These are phyloP conservation scores for Limnothrissa miodon DNA, from an alignment of 2,113 vertebrate genomes.

Conservation along the genomic window DNA sequence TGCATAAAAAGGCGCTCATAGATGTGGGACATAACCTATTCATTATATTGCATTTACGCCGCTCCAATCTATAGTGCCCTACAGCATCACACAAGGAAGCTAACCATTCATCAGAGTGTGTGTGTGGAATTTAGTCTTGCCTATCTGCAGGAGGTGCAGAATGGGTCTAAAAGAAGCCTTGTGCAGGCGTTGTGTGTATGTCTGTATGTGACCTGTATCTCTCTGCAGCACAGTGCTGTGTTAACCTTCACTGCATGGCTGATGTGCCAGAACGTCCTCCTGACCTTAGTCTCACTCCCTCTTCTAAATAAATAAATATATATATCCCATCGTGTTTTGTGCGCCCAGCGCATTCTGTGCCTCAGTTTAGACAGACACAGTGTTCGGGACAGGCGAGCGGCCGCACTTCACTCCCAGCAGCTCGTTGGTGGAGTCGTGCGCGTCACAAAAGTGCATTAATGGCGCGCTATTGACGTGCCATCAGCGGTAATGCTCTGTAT, in stretches of 20 bases:
- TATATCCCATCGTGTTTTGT: neutral
- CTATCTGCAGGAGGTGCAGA: neutral
- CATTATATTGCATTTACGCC: neutral
- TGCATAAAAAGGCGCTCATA: neutral
- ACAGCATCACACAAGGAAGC: neutral
- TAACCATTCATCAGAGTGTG: neutral
- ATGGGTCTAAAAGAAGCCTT: neutral
- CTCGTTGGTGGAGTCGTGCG: neutral
- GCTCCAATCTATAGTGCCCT: neutral
- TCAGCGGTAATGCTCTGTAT: constrained; percentile 23
- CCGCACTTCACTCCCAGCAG: neutral
- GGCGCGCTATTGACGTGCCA: constrained; percentile 10
- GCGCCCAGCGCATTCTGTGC: neutral
- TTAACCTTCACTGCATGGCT: neutral
- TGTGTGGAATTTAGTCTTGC: neutral
- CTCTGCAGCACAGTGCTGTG: neutral
- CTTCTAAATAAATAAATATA: neutral
- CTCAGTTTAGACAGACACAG: neutral
- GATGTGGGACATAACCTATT: neutral
- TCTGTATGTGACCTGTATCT: neutral
- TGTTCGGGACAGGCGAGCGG: neutral
- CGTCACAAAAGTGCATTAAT: constrained; percentile 13
- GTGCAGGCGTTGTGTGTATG: too few species aligned
- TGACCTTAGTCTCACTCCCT: neutral
- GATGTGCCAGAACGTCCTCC: neutral